Evolutionary conservation across 2,888 invertebrate genomes (phyloP).

Genomic region (Physocephala rufipes): DNA sequence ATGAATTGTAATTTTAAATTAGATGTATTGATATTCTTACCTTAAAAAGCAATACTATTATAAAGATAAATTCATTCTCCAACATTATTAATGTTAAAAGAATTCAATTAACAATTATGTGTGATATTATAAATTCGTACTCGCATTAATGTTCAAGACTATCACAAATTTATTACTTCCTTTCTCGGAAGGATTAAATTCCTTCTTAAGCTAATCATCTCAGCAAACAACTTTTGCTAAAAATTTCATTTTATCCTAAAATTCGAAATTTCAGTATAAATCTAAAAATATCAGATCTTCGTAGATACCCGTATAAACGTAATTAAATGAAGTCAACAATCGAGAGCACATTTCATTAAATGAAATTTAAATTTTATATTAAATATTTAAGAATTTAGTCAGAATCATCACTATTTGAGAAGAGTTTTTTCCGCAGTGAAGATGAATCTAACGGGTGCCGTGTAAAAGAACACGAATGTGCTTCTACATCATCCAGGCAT

Average conservation of each 20-base stretch:
- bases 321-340: constrained; percentile 8
- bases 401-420: constrained; percentile 55
- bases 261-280: background rate
- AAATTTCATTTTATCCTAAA: constrained; percentile 6
- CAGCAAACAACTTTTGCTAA: background rate
- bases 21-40: background rate
- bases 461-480: constrained; percentile 44
- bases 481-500: constrained; percentile 50
- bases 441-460: constrained; percentile 55
- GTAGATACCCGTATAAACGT: no score
- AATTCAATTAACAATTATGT: constrained; percentile 6
- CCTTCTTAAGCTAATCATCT: constrained; percentile 7
- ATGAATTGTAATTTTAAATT: no score
- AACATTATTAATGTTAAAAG: constrained; percentile 9
- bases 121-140: constrained; percentile 25
- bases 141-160: constrained; percentile 15
- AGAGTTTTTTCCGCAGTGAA: constrained; percentile 58
- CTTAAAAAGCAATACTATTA: background rate
- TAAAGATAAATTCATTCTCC: constrained; percentile 2
- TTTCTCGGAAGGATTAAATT: constrained; percentile 5
- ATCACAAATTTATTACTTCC: constrained; percentile 24
- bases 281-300: background rate
- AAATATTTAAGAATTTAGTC: constrained; percentile 48
- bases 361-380: constrained; percentile 16
- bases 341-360: constrained; percentile 24